A percentile compares a stretch with the other conserved stretches of the same genome.
These are phyloP conservation scores for Coregonus clupeaformis DNA, from an alignment of 2,113 vertebrate genomes.

Conservation along the genomic window DNA sequence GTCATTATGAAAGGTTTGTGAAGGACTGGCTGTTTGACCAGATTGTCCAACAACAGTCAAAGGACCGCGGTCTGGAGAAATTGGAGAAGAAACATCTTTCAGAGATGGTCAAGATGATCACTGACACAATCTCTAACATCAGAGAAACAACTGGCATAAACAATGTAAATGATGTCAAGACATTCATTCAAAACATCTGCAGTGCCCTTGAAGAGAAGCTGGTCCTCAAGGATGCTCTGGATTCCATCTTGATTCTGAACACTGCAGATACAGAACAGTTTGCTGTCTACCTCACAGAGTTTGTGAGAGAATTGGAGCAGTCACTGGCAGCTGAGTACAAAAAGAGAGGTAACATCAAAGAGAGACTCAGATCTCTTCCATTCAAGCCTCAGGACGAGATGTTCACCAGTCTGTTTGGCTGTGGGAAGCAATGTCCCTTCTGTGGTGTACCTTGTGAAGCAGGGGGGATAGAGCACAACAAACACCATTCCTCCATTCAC, in stretches of 20 bases:
- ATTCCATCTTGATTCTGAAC: constrained; percentile 15
- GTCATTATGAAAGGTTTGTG: constrained; percentile 15
- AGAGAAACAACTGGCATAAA: neutral
- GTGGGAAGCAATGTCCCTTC: constrained; percentile 55
- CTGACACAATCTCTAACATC: neutral
- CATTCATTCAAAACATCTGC: constrained; percentile 29
- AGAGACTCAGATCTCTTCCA: constrained; percentile 1
- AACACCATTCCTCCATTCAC: constrained; percentile 31
- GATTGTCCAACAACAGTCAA: constrained; percentile 5
- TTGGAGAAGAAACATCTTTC: constrained; percentile 24
- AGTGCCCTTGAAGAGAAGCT: constrained; percentile 11
- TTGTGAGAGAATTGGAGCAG: neutral
- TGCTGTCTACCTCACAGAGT: constrained; percentile 13
- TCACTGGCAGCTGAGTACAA: neutral
- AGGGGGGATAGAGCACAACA: constrained; percentile 31
- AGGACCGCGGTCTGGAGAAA: neutral
- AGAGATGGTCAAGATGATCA: neutral
- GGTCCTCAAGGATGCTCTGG: constrained; percentile 11
- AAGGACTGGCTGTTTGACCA: constrained; percentile 20
- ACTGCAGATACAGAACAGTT: constrained; percentile 12
- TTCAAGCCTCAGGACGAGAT: constrained; percentile 38
- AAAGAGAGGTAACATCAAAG: neutral
- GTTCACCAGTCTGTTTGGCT: constrained; percentile 53
- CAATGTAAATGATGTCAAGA: neutral
- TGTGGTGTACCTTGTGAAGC: constrained; percentile 56